Evolutionary conservation across 2,888 invertebrate species (phyloP).

Genomic region (Perithous albicinctus): DNA sequence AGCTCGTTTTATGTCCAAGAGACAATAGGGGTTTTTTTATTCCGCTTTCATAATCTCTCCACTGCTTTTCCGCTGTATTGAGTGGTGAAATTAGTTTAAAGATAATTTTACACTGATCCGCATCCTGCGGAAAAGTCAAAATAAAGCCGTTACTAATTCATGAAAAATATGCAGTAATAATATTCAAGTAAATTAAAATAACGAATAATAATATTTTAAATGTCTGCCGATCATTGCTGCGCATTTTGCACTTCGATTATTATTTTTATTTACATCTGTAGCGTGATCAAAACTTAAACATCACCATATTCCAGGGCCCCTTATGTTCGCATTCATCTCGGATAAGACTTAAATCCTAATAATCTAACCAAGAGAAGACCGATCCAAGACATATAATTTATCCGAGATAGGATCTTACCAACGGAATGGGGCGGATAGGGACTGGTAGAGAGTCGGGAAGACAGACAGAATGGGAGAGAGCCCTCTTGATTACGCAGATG

Average conservation of each 20-base stretch:
- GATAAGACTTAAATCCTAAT: conserved; percentile 10
- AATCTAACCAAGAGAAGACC: conserved; percentile 46
- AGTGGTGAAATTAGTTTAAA: conserved; percentile 27
- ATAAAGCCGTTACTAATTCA: no score
- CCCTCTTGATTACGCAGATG: conserved; percentile 65
- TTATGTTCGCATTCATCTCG: conserved; percentile 2
- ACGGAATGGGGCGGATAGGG: conserved; percentile 24
- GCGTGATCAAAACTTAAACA: neutral
- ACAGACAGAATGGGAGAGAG: conserved; percentile 50
- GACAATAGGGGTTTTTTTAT: conserved; percentile 56
- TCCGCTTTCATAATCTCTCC: conserved; percentile 42
- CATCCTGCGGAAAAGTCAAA: no score
- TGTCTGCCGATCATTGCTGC: no score
- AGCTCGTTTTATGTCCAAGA: conserved; percentile 55
- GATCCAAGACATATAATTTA: conserved; percentile 58
- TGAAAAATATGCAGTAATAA: no score
- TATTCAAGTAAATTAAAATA: no score
- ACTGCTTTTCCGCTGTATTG: conserved; percentile 1
- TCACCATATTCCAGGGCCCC: neutral
- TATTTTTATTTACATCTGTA: neutral
- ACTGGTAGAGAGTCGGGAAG: conserved; percentile 47
- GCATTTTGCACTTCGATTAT: neutral
- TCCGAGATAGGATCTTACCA: conserved; percentile 57
- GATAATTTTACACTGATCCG: conserved; percentile 8
- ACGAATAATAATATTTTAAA: no score